phyloP scores from a whole-genome alignment of 2,113 vertebrate species.

The Jaculus jaculus region DNA sequence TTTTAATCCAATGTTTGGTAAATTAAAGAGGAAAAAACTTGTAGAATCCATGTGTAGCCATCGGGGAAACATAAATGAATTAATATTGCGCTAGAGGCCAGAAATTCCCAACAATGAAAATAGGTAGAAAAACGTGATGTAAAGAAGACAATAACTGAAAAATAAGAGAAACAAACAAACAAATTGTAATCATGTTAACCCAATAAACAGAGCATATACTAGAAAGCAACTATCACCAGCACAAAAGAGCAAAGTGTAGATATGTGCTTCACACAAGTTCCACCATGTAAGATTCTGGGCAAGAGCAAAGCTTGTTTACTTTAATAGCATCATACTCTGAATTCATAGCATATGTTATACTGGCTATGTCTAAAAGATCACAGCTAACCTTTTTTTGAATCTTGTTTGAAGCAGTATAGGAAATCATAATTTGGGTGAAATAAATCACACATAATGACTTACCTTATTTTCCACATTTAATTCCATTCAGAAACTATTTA shows the following conservation, averaged over 20 bases:
- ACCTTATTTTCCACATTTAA: background rate
- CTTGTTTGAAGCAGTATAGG: background rate
- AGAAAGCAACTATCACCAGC: background rate
- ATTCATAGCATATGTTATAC: background rate
- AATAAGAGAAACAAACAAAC: conserved; percentile 18
- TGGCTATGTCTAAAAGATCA: background rate
- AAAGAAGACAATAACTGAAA: background rate
- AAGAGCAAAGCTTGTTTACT: background rate
- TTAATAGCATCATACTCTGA: background rate
- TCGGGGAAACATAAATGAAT: background rate
- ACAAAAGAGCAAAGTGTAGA: background rate
- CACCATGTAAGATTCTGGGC: background rate
- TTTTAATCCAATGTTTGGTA: background rate
- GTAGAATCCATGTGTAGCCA: background rate
- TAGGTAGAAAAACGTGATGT: background rate
- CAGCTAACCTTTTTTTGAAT: background rate
- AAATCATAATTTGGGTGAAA: background rate
- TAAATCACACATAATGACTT: background rate
- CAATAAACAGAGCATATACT: conserved; percentile 2
- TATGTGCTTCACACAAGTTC: background rate
- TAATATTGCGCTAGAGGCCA: background rate
- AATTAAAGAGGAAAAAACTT: background rate
- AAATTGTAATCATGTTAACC: background rate
- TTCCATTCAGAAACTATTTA: background rate
- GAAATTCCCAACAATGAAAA: background rate